Base-by-base conservation (phyloP, 1,140 invertebrate genomes). In the Macrobrachium nipponense region DNA sequence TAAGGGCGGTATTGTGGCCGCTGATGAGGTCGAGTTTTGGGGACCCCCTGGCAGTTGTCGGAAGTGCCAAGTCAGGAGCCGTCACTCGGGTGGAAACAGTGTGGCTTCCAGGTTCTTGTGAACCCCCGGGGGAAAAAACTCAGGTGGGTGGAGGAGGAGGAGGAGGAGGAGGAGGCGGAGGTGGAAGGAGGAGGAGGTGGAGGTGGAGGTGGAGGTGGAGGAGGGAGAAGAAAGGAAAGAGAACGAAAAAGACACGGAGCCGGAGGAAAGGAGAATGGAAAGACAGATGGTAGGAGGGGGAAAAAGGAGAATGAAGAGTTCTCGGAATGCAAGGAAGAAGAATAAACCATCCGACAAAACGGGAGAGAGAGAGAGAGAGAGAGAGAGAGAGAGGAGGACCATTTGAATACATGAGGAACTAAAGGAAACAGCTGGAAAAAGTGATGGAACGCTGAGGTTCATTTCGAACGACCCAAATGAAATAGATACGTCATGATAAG, bases 81-180 rank as follows among this genome's bases (percentile, higher is more conserved):
- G 68, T 70, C 68, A 70, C 68, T 70, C 68, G 68, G 68, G 23
- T 70, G 68, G 68, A 70, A 70, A 70, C 68, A 70, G 68, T 70
- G 68, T 70, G 68, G 68, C 68, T 70, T 70, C 68, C 68, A 20
- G 68, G 68, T 23, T 36, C 68, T 70, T 70, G 68, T 70, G 68
- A 20, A 70, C 23, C 23, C 23, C 68, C 23, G 6, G 68, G 20
- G 68, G 68, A 70, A 70, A 70, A 70, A 70, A 70, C 68, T 70
- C 68, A 70, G 68, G 43, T 20, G 44, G 43, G 27, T 27, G n/a
- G 61, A 23, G n/a, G 18, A n/a, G n/a, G n/a, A 43, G n/a, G 80
- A 44, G 12, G 68, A 23, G n/a, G 43, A 73, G 58, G 60, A 60
- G 43, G 43, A 78, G 51, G 27, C 10, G 23, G 58, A 18, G 20